Base-by-base conservation (phyloP, 2,888 invertebrate genomes). In the Tetropium fuscum region DNA sequence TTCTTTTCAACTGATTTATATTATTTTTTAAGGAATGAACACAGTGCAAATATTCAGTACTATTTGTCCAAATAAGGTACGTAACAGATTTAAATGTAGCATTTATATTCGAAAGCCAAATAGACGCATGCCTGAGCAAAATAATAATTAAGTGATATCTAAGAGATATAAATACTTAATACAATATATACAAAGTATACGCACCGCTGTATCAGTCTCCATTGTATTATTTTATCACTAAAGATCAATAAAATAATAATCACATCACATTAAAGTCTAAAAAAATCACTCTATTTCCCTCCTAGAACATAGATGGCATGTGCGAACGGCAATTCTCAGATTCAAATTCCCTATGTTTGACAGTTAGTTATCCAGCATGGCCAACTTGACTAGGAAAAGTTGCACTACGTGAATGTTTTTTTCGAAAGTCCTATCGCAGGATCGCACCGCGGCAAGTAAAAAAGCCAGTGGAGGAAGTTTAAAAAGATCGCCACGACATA, bases 141-240 rank as follows among this genome's bases (percentile, higher is more conserved):
- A n/a, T n/a, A n/a, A n/a, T n/a, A n/a, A n/a, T n/a, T n/a, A n/a
- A n/a, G n/a, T n/a, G n/a, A n/a, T n/a, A n/a, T n/a, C n/a, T n/a
- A 22, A 51, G 36, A 30, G 43, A 58, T 19, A 56, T n/a, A n/a
- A n/a, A n/a, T n/a, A n/a, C n/a, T n/a, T n/a, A n/a, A n/a, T n/a
- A n/a, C n/a, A n/a, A n/a, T n/a, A n/a, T n/a, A n/a, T n/a, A 53
- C 54, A 58, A 38, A 43, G 36, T 32, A 66, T 73, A 73, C 73
- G 54, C 62, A 73, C 73, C 70, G 73, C 73, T 47, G 69, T 63
- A 54, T 73, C 73, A 43, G 71, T 63, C 60, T 73, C 73, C 73
- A 73, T 73, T 51, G n/a, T n/a, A 58, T 54, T 55, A 34, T 41
- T 57, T 45, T 45, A 25, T 25, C 53, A 60, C 60, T 41, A 44